Conservation (phyloP, 2,113 vertebrate genomes). For the Microcebus ravelobensis region DNA sequence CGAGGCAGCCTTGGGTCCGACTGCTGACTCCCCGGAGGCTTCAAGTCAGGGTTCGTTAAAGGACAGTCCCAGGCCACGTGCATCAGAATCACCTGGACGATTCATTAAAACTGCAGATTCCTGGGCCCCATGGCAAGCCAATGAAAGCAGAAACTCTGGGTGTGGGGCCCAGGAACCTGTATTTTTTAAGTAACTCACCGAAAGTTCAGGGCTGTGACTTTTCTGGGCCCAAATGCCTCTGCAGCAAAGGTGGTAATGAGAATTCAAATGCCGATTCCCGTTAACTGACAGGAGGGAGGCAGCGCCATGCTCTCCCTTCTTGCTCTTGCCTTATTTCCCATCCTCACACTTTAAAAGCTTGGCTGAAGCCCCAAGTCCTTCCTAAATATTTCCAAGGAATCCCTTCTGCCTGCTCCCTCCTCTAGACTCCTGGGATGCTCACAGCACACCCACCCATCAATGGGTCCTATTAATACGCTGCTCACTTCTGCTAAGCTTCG, state of each 20-base stretch:
- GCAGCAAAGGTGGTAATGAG: background rate
- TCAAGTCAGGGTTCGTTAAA: background rate
- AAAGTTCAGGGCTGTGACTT: background rate
- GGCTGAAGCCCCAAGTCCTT: background rate
- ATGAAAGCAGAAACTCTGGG: background rate
- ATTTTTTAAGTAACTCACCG: background rate
- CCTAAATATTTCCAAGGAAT: background rate
- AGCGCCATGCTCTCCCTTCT: background rate
- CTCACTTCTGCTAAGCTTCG: background rate
- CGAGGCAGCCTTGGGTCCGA: background rate
- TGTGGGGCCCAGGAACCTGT: background rate
- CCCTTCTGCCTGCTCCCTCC: background rate
- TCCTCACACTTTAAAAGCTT: background rate
- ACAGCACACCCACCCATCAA: background rate
- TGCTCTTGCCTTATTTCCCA: background rate
- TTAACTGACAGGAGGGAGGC: background rate
- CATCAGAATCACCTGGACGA: no score
- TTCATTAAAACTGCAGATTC: background rate
- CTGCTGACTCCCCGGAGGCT: background rate
- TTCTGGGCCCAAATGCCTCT: slow-evolving; percentile 1
- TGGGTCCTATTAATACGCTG: background rate
- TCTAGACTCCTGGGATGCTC: background rate
- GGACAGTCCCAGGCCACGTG: accelerated
- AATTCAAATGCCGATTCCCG: background rate
- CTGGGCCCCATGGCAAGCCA: background rate